Percentiles rank a stretch among this genome's conserved stretches.
These are phyloP conservation scores for Pogonus chalceus DNA, from an alignment of 1,140 invertebrate species.

Conservation along the genomic window DNA sequence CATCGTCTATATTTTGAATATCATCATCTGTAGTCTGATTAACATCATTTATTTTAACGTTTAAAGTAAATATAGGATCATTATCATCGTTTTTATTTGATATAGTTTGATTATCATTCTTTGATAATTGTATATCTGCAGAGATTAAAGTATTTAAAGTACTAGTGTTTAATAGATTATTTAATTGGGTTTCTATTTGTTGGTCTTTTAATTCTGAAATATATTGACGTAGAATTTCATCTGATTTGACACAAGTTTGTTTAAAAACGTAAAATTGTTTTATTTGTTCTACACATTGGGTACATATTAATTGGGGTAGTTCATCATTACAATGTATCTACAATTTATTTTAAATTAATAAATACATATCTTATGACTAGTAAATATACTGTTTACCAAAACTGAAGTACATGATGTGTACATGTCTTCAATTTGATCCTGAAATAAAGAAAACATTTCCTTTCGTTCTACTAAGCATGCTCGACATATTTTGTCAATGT, in stretches of 20 bases:
- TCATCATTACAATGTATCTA: constrained; percentile 17
- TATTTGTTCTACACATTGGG: constrained; percentile 17
- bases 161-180: constrained; percentile 10
- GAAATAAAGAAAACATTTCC: constrained; percentile 16
- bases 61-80: constrained; percentile 10
- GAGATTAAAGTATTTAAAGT: neutral
- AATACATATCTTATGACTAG: neutral
- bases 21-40: no score
- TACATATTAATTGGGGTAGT: constrained; percentile 18
- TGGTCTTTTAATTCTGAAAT: constrained; percentile 13
- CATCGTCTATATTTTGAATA: neutral
- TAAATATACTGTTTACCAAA: constrained; percentile 15
- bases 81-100: neutral
- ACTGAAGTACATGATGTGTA: constrained; percentile 20
- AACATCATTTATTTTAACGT: constrained; percentile 11
- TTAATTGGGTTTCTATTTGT: constrained; percentile 9
- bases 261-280: constrained; percentile 19
- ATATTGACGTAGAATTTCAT: constrained; percentile 17
- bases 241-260: constrained; percentile 20
- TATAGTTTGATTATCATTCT: neutral
- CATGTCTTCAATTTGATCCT: constrained; percentile 15
- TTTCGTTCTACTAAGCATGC: constrained; percentile 19
- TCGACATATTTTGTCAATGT: constrained; percentile 20
- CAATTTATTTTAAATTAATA: constrained; percentile 6
- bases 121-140: constrained; percentile 8